Evolutionary conservation across 2,888 invertebrate species (phyloP).

Genomic region (Hylaea fasciaria): DNA sequence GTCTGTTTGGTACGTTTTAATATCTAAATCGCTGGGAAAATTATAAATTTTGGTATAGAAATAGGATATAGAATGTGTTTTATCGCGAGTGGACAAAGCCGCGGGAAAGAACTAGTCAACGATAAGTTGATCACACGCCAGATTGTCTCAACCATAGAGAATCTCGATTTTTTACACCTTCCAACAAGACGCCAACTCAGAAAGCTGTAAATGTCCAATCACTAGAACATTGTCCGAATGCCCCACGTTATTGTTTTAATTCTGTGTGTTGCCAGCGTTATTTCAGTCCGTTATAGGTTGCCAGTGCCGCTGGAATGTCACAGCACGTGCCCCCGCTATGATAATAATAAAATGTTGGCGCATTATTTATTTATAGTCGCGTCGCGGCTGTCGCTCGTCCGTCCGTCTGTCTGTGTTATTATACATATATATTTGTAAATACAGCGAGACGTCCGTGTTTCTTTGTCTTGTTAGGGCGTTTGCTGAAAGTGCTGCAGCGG

Average conservation of each 20-base stretch:
- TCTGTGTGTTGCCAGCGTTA: slow-evolving; percentile 55
- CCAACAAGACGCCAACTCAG: neutral
- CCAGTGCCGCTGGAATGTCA: slow-evolving; percentile 67
- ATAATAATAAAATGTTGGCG: slow-evolving; percentile 85
- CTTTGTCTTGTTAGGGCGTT: slow-evolving; percentile 39
- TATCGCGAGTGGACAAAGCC: too few relatives aligned
- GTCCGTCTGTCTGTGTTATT: slow-evolving; percentile 66
- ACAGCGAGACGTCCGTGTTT: slow-evolving; percentile 28
- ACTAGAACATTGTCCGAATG: slow-evolving; percentile 13
- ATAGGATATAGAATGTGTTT: too few relatives aligned
- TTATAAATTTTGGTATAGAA: too few relatives aligned
- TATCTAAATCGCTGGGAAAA: too few relatives aligned
- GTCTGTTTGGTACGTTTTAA: too few relatives aligned
- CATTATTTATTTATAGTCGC: slow-evolving; percentile 84
- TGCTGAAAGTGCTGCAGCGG: slow-evolving; percentile 18
- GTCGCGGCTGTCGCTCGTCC: slow-evolving; percentile 83
- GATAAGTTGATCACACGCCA: too few relatives aligned
- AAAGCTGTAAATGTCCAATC: slow-evolving; percentile 1
- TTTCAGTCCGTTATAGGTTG: slow-evolving; percentile 59
- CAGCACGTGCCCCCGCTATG: slow-evolving; percentile 81
- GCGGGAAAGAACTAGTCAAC: too few relatives aligned
- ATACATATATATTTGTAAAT: slow-evolving; percentile 24
- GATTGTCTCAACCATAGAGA: too few relatives aligned
- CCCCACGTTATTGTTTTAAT: slow-evolving; percentile 41
- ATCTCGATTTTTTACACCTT: too few relatives aligned